Percentiles rank a stretch among this genome's conserved stretches.
Evolutionary conservation across 2,797 vertebrate species (phyloP).

Genomic region (Lithobates pipiens): DNA sequence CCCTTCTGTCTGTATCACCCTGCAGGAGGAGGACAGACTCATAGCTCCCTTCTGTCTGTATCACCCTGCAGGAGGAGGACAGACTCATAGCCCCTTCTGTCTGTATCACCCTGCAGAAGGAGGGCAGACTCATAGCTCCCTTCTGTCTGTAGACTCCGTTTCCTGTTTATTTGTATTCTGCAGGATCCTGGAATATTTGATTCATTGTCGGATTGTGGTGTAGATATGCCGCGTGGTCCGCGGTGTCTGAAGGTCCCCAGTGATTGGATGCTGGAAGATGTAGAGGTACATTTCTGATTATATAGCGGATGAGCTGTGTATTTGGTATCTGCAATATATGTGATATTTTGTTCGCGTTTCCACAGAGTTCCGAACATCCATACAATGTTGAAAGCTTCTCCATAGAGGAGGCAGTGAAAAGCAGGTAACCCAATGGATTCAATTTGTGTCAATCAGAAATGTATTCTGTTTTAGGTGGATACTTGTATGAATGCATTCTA

Average conservation of each 20-base stretch:
- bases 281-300: slow-evolving; percentile 7
- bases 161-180: neutral
- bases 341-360: neutral
- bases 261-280: slow-evolving; percentile 45
- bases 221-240: neutral
- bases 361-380: neutral
- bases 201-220: neutral
- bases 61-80: slow-evolving; percentile 53
- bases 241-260: slow-evolving; percentile 10
- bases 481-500: too few species aligned
- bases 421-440: neutral
- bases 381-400: neutral
- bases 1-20: slow-evolving; percentile 11
- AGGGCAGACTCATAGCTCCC: neutral
- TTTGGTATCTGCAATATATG: too few species aligned
- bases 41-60: slow-evolving; percentile 3
- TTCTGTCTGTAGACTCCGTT: neutral
- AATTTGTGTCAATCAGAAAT: too few species aligned
- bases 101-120: slow-evolving; percentile 13
- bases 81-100: neutral
- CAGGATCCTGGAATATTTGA: slow-evolving; percentile 46
- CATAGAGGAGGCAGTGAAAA: slow-evolving; percentile 24
- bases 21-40: neutral
- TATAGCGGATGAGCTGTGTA: too few species aligned
- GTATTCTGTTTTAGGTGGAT: too few species aligned